phyloP scores from a whole-genome alignment of 2,797 vertebrate genomes.

The Threskiornis aethiopicus region DNA sequence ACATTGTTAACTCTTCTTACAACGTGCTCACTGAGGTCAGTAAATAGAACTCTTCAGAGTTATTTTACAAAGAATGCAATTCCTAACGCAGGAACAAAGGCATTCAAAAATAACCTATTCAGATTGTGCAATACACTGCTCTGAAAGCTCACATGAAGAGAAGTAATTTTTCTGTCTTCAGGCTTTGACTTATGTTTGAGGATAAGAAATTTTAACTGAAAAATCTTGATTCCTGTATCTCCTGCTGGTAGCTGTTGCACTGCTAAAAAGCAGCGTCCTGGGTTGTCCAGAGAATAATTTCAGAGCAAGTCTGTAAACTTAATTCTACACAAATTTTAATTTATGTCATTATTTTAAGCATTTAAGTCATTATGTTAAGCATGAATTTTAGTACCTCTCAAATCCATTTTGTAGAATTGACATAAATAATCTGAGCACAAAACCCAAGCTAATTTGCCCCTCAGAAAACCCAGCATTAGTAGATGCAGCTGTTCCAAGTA shows the following conservation, averaged over 20 bases:
- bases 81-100: neutral
- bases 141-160: slow-evolving; percentile 4
- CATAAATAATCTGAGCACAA: neutral
- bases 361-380: neutral
- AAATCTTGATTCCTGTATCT: neutral
- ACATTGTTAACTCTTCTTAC: neutral
- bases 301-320: neutral
- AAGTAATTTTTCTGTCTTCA: neutral
- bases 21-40: slow-evolving; percentile 7
- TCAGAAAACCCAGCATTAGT: neutral
- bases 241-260: neutral
- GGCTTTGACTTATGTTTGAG: slow-evolving; percentile 9
- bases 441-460: neutral
- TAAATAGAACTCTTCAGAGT: neutral
- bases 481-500: neutral
- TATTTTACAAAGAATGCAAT: neutral
- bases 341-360: neutral
- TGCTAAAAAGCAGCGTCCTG: neutral
- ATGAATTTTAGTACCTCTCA: neutral
- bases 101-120: slow-evolving; percentile 32
- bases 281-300: neutral
- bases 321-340: neutral
- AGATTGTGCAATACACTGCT: neutral
- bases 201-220: slow-evolving; percentile 19
- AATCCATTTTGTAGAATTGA: neutral